Conservation (phyloP, 1,140 invertebrate species). For the Micrasema minimum region DNA sequence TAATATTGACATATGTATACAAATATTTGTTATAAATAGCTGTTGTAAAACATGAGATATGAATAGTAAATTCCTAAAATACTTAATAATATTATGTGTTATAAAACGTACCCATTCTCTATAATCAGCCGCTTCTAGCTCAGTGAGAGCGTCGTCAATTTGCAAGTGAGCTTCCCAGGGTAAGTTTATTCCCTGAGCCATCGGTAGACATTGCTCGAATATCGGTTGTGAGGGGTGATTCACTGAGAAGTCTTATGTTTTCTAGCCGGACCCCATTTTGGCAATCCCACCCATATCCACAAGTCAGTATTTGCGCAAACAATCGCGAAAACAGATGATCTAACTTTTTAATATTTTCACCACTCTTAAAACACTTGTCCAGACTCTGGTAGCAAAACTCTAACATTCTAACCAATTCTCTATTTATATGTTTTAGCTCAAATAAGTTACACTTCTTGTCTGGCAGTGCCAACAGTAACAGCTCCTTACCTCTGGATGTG, state of each 20-base stretch:
- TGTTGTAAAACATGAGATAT: too few relatives aligned
- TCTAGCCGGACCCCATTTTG: slow-evolving; percentile 43
- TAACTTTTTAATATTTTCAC: slow-evolving; percentile 60
- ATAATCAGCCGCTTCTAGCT: slow-evolving; percentile 85
- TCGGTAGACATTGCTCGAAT: slow-evolving; percentile 56
- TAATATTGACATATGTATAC: too few relatives aligned
- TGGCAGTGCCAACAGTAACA: slow-evolving; percentile 66
- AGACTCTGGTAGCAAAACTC: slow-evolving; percentile 67
- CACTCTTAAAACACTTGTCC: slow-evolving; percentile 63
- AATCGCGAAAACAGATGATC: slow-evolving; percentile 70
- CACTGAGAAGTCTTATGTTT: slow-evolving; percentile 56
- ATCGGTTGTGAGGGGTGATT: slow-evolving; percentile 32
- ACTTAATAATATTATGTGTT: too few relatives aligned
- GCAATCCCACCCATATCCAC: slow-evolving; percentile 52
- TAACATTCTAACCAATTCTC: slow-evolving; percentile 65
- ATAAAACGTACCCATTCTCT: slow-evolving; percentile 77
- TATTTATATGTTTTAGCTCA: slow-evolving; percentile 64
- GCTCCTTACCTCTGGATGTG: slow-evolving; percentile 65
- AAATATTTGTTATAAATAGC: too few relatives aligned
- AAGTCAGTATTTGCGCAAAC: slow-evolving; percentile 62
- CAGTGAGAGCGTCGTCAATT: slow-evolving; percentile 81
- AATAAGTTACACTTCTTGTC: slow-evolving; percentile 64
- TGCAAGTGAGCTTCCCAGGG: slow-evolving; percentile 80
- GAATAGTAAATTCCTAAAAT: too few relatives aligned
- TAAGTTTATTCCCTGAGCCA: slow-evolving; percentile 71